Conservation (phyloP, 2,797 vertebrate genomes). For the Macropus fuliginosus region DNA sequence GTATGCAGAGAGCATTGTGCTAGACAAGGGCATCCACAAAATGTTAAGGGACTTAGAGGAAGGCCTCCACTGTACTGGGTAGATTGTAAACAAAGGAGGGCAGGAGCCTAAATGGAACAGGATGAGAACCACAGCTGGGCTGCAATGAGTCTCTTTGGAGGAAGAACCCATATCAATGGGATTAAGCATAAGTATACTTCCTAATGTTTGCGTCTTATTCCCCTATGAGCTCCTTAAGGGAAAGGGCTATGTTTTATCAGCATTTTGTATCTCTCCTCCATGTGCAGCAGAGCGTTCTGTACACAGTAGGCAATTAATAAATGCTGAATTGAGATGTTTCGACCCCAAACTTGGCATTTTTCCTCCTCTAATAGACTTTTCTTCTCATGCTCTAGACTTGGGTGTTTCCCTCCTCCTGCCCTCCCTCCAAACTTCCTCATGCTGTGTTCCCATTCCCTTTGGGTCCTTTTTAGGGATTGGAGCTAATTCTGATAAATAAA, state of each 20-base stretch:
- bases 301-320: neutral
- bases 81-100: neutral
- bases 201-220: neutral
- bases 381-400: neutral
- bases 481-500: neutral
- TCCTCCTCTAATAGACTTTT: neutral
- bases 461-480: constrained; percentile 3
- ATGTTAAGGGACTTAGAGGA: neutral
- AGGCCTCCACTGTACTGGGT: neutral
- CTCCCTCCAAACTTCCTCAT: neutral
- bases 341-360: neutral
- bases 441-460: constrained; percentile 14
- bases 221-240: neutral
- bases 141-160: neutral
- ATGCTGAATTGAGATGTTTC: neutral
- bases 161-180: neutral
- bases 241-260: neutral
- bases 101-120: neutral
- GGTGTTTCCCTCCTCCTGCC: constrained; percentile 17
- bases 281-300: neutral
- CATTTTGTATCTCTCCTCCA: neutral
- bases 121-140: neutral
- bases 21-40: neutral
- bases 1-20: neutral
- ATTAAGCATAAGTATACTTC: no score